These are phyloP conservation scores for Calycopis cecrops DNA, from an alignment of 1,140 invertebrate genomes.

Conservation along the genomic window DNA sequence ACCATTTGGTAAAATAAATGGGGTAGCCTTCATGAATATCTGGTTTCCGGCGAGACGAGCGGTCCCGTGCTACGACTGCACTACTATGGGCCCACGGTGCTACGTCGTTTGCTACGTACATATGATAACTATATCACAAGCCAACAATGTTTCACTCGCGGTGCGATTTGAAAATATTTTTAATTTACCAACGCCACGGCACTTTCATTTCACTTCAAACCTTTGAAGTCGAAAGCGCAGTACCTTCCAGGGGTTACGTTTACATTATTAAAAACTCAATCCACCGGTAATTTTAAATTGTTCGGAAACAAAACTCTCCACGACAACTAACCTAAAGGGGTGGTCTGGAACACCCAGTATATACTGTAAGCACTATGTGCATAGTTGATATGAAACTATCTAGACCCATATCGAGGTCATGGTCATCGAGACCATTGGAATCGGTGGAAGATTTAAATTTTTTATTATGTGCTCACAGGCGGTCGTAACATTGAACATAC, in stretches of 20 bases:
- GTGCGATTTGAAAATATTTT: constrained; percentile 7
- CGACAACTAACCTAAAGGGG: no score
- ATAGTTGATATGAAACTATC: no score
- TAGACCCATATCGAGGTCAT: no score
- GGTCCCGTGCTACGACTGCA: neutral
- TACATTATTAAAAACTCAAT: constrained; percentile 12
- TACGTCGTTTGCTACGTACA: neutral
- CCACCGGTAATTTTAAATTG: constrained; percentile 8
- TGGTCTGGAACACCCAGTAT: no score
- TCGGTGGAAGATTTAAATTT: no score
- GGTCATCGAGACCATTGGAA: no score
- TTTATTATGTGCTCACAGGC: no score
- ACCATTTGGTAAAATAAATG: no score
- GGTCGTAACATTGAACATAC: constrained; percentile 3
- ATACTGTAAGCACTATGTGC: no score
- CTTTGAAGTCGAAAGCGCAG: constrained; percentile 3
- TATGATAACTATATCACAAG: neutral
- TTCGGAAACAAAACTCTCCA: constrained; percentile 10
- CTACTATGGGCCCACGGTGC: neutral
- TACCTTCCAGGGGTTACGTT: constrained; percentile 1
- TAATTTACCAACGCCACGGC: constrained; percentile 1
- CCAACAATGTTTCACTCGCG: neutral
- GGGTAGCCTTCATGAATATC: no score
- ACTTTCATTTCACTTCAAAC: constrained; percentile 5
- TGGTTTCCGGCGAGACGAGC: neutral